Evolutionary conservation across 2,797 vertebrate genomes (phyloP).

Genomic region (Anguilla obscura): DNA sequence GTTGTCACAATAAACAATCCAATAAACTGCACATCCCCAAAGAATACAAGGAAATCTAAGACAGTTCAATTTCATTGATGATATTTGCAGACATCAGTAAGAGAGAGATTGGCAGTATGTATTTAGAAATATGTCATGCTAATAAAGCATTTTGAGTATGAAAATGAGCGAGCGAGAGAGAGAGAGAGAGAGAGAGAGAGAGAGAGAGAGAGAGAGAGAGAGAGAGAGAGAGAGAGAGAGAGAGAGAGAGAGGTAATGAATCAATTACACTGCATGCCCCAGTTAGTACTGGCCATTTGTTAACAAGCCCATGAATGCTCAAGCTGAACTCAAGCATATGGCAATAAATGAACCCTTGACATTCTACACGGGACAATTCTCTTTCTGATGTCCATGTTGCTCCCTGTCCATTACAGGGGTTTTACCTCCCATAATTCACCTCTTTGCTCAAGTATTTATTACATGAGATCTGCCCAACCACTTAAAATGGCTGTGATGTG

Average conservation of each 20-base stretch:
- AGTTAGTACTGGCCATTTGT: conserved; percentile 36
- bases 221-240: conserved; percentile 3
- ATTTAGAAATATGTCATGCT: neutral
- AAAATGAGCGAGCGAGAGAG: conserved; percentile 12
- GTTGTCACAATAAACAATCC: conserved; percentile 58
- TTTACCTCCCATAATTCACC: neutral
- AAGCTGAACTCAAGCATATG: conserved; percentile 25
- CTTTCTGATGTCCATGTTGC: conserved; percentile 23
- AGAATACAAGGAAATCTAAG: conserved; percentile 34
- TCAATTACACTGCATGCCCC: conserved; percentile 44
- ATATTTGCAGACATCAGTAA: conserved; percentile 39
- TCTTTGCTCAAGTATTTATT: neutral
- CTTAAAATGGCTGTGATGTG: neutral
- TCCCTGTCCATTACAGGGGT: neutral
- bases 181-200: conserved; percentile 21
- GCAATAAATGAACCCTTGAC: conserved; percentile 44
- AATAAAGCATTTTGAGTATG: neutral
- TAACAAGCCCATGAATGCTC: conserved; percentile 36
- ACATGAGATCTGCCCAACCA: neutral
- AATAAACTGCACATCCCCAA: conserved; percentile 35
- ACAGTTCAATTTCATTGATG: conserved; percentile 39
- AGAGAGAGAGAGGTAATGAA: conserved; percentile 31
- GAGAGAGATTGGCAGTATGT: neutral
- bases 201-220: neutral
- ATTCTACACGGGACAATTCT: conserved; percentile 29